phyloP scores from a whole-genome alignment of 2,888 invertebrate genomes.

The Latrodectus elegans region DNA sequence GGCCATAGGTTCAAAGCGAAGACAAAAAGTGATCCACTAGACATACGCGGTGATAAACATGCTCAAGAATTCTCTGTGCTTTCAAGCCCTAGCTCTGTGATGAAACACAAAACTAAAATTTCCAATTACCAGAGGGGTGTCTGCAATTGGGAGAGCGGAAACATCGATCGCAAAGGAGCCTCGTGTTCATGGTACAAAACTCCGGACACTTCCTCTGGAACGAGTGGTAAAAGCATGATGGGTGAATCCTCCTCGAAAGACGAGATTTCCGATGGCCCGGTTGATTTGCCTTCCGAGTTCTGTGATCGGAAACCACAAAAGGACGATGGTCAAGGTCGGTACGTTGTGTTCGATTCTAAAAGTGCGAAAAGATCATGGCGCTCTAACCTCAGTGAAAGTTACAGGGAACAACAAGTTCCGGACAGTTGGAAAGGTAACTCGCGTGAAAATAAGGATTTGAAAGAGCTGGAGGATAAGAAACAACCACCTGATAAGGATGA shows the following conservation, averaged over 20 bases:
- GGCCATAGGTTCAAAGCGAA: slow-evolving; percentile 54
- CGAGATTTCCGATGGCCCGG: slow-evolving; percentile 50
- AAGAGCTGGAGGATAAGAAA: slow-evolving; percentile 33
- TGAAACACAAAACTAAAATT: slow-evolving; percentile 52
- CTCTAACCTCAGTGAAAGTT: slow-evolving; percentile 49
- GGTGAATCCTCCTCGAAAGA: slow-evolving; percentile 51
- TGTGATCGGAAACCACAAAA: slow-evolving; percentile 47
- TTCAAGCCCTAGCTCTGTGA: slow-evolving; percentile 63
- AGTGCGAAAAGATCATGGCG: slow-evolving; percentile 34
- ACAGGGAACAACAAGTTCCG: slow-evolving; percentile 39
- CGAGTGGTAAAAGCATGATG: slow-evolving; percentile 46
- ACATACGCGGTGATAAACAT: slow-evolving; percentile 51
- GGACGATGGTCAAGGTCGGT: slow-evolving; percentile 43
- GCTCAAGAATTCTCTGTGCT: slow-evolving; percentile 56
- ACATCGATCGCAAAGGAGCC: slow-evolving; percentile 3
- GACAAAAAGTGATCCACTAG: slow-evolving; percentile 60
- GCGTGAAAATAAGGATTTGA: background rate
- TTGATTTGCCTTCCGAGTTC: slow-evolving; percentile 40
- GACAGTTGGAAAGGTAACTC: slow-evolving; percentile 35
- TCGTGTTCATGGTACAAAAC: slow-evolving; percentile 34
- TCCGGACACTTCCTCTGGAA: slow-evolving; percentile 34
- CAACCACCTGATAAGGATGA: slow-evolving; percentile 49
- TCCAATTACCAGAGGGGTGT: slow-evolving; percentile 37
- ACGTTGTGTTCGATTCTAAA: slow-evolving; percentile 38
- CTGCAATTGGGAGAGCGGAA: slow-evolving; percentile 43